Base-by-base conservation (phyloP, 2,113 vertebrate species). In the Dasyprocta punctata region DNA sequence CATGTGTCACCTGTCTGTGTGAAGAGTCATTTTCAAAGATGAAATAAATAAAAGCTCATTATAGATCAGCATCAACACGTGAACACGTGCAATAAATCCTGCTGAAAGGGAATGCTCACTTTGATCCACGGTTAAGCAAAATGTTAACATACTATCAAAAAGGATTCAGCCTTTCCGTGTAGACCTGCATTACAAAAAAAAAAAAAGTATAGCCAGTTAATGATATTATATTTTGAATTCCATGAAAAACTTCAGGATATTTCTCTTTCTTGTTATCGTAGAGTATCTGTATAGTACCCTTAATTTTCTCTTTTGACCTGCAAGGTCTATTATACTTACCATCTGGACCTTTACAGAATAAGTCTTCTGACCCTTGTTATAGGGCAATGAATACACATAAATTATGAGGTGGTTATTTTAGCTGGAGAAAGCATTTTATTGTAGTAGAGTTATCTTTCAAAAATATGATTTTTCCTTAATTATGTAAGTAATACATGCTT, bases 1-100 rank as follows among this genome's bases (percentile, higher is more conserved):
- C 49, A 33, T 56, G 65, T 91, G 91, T 94, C 65, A 92, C 54
- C 65, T 92, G 47, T 80, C 94, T 82, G 54, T 80, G 52, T 44
- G 65, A 88, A 96, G 85, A 94, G 84, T 69, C 89, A 73, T 86
- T 94, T 94, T 38, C 92, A 92, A 84, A 85, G 86, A 94, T 86
- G 61, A 82, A 92, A 82, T 94, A 73, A 3, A 12, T 67, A 60
- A 65, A 90, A 89, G 58, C 78, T 96, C 60, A 38, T 82, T 90
- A 54, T 16, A 90, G 36, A 73, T 67, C 77, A 82, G n/a, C 17
- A 60, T 80, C 90, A 84, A 81, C 89, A 83, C 52, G 78, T 56
- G 47, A 90, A 36, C 58, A 86, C 54, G 41, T 73, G 65, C 47
- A 83, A 30, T 65, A 71, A 38, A 92, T 87, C 61, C 60, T n/a